Conservation (phyloP, 1,140 invertebrate species). For the Achatina immaculata region DNA sequence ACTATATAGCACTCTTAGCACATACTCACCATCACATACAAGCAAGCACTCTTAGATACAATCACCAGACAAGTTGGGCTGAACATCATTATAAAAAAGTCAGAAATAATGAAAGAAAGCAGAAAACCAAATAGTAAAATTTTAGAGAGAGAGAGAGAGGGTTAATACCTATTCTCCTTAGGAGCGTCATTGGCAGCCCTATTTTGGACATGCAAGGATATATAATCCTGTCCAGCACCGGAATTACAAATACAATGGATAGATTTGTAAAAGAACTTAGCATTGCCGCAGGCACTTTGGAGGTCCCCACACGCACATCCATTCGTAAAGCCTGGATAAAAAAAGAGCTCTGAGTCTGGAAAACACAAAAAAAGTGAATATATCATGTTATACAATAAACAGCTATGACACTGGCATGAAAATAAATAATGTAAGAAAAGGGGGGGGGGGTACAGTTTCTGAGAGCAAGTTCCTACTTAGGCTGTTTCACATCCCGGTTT, state of each 20-base stretch:
- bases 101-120: no score
- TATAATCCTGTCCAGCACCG: slow-evolving; percentile 69
- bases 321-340: slow-evolving; percentile 64
- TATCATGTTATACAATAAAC: no score
- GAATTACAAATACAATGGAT: slow-evolving; percentile 71
- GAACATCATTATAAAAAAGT: no score
- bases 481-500: no score
- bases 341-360: slow-evolving; percentile 65
- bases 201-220: slow-evolving; percentile 66
- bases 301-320: slow-evolving; percentile 51
- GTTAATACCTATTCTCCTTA: slow-evolving; percentile 60
- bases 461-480: no score
- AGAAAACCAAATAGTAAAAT: no score
- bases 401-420: neutral
- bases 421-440: neutral
- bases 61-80: no score
- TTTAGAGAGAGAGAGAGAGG: neutral
- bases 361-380: no score
- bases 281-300: slow-evolving; percentile 70
- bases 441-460: neutral
- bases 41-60: no score
- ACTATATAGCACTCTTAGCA: no score
- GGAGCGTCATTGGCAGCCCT: slow-evolving; percentile 50
- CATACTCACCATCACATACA: no score
- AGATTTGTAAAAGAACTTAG: slow-evolving; percentile 71